These are phyloP conservation scores for Callocephalon fimbriatum DNA, from an alignment of 2,113 vertebrate genomes.

Conservation along the genomic window DNA sequence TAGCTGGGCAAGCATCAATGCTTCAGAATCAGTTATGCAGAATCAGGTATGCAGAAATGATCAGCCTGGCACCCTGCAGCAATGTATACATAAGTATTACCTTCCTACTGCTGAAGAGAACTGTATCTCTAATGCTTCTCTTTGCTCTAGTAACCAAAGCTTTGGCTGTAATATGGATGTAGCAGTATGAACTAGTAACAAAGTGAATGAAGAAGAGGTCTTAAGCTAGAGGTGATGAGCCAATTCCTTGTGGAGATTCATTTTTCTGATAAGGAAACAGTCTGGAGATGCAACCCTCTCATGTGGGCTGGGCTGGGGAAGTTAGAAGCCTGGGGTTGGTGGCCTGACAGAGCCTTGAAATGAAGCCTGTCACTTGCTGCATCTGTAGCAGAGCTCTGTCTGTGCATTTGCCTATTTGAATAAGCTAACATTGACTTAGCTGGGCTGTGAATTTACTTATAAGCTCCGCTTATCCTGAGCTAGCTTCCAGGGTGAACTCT, in stretches of 20 bases:
- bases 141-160: not conserved
- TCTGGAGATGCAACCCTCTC: not conserved
- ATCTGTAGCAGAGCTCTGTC: not conserved
- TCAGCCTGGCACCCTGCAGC: not conserved
- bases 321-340: not conserved
- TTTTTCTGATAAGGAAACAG: not conserved
- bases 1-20: not conserved
- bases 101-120: not conserved
- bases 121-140: not conserved
- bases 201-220: not conserved
- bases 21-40: not conserved
- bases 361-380: not conserved
- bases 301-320: not conserved
- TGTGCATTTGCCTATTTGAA: not conserved
- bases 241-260: accelerated
- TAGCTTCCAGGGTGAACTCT: not conserved
- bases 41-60: not conserved
- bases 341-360: not conserved
- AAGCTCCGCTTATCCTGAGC: not conserved
- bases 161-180: not conserved
- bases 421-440: not conserved
- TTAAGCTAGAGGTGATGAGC: not conserved
- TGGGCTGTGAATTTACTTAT: not conserved
- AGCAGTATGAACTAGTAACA: not conserved
- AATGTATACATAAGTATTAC: not conserved